Evolutionary conservation across 2,113 vertebrate genomes (phyloP).

Genomic region (Poeciliopsis occidentalis): DNA sequence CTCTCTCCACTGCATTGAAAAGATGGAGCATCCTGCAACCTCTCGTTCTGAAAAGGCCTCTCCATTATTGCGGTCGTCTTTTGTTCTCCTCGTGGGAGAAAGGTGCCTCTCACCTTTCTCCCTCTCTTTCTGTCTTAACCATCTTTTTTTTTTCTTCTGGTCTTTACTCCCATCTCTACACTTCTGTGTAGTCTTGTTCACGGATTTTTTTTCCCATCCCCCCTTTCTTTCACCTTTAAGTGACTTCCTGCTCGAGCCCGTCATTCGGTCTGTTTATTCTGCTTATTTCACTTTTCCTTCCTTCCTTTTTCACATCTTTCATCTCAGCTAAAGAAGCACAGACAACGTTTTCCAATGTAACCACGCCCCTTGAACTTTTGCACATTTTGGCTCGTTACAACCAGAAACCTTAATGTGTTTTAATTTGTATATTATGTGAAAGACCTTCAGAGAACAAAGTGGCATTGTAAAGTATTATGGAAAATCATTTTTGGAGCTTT

Average conservation of each 20-base stretch:
- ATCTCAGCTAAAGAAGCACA: neutral
- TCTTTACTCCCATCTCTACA: slow-evolving; percentile 25
- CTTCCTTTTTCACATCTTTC: neutral
- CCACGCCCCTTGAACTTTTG: neutral
- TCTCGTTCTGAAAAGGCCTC: slow-evolving; percentile 73
- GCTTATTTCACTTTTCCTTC: slow-evolving; percentile 1
- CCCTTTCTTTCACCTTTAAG: slow-evolving; percentile 7
- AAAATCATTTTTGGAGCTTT: no score
- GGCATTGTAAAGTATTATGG: no score
- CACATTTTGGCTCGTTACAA: neutral
- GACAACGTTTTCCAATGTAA: neutral
- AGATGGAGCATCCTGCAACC: slow-evolving; percentile 69
- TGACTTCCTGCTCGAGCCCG: slow-evolving; percentile 2
- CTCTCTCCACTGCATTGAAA: slow-evolving; percentile 66
- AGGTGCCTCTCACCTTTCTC: slow-evolving; percentile 74
- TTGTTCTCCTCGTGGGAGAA: slow-evolving; percentile 72
- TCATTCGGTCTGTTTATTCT: slow-evolving; percentile 21
- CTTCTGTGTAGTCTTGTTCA: slow-evolving; percentile 37
- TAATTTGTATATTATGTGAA: no score
- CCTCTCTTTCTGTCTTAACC: slow-evolving; percentile 40
- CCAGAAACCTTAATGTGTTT: neutral
- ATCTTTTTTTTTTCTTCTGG: slow-evolving; percentile 31
- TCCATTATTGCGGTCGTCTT: slow-evolving; percentile 76
- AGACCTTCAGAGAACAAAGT: no score
- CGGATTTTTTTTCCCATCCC: slow-evolving; percentile 12